These are phyloP conservation scores for Petaurus breviceps DNA, from an alignment of 2,113 vertebrate species.

Conservation along the genomic window DNA sequence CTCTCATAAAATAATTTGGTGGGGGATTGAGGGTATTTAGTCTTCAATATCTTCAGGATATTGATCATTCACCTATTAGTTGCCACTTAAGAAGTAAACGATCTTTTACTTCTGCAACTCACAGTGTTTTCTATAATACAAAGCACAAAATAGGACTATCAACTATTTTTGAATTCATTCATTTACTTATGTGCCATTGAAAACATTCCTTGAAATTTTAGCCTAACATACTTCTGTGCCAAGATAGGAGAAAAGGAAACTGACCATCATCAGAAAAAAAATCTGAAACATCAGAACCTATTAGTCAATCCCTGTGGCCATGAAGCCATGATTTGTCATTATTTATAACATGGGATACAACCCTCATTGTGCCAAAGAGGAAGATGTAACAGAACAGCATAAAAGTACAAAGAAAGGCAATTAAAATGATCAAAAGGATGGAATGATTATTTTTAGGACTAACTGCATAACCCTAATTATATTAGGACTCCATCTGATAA, in stretches of 20 bases:
- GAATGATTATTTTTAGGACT: background rate
- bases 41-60: background rate
- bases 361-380: background rate
- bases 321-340: background rate
- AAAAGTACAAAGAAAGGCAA: background rate
- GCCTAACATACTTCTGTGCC: background rate
- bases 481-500: background rate
- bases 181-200: background rate
- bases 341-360: background rate
- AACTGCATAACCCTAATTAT: background rate
- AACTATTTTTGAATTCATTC: background rate
- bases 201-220: background rate
- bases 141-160: background rate
- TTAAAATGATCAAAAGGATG: background rate
- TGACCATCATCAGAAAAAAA: background rate
- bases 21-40: background rate
- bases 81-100: background rate
- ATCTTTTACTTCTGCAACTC: too few species aligned
- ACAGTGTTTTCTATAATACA: background rate
- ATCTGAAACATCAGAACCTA: background rate
- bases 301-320: background rate
- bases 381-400: background rate
- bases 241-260: background rate
- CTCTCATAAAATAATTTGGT: background rate
- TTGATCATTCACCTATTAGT: background rate